These are phyloP conservation scores for Epinotia ramella DNA, from an alignment of 2,888 invertebrate species.

Conservation along the genomic window DNA sequence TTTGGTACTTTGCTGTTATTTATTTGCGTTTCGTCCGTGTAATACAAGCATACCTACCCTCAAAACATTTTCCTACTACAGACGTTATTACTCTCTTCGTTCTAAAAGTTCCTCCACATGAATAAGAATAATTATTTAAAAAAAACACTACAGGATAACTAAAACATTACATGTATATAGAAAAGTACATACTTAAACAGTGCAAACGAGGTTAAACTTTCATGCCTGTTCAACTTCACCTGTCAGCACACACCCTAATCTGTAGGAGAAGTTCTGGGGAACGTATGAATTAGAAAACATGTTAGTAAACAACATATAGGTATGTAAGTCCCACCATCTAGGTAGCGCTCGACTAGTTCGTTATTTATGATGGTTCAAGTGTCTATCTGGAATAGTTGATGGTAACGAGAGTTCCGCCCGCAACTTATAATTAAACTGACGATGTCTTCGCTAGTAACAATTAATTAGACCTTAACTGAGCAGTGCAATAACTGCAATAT, in stretches of 20 bases:
- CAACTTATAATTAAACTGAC: conserved; percentile 74
- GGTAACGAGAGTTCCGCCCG: conserved; percentile 50
- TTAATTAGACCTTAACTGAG: conserved; percentile 72
- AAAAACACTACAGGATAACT: neutral
- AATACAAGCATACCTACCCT: neutral
- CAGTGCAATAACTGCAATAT: conserved; percentile 62
- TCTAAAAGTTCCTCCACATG: neutral
- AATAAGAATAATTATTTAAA: neutral
- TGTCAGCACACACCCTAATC: conserved; percentile 44
- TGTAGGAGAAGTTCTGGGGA: conserved; percentile 27
- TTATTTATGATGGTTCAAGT: conserved; percentile 48
- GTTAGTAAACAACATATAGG: conserved; percentile 32
- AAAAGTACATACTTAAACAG: neutral
- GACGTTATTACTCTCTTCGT: neutral
- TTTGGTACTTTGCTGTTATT: neutral
- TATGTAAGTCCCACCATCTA: conserved; percentile 38
- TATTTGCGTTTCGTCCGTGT: too few species aligned
- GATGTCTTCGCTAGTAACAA: conserved; percentile 67
- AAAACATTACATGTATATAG: neutral
- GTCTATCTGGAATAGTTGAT: conserved; percentile 46
- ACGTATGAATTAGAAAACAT: conserved; percentile 46
- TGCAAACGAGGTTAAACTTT: conserved; percentile 40
- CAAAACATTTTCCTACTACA: neutral
- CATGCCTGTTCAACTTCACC: conserved; percentile 36
- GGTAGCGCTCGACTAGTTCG: conserved; percentile 24